Base-by-base conservation (phyloP, 1,140 invertebrate genomes). In the Periplaneta americana region DNA sequence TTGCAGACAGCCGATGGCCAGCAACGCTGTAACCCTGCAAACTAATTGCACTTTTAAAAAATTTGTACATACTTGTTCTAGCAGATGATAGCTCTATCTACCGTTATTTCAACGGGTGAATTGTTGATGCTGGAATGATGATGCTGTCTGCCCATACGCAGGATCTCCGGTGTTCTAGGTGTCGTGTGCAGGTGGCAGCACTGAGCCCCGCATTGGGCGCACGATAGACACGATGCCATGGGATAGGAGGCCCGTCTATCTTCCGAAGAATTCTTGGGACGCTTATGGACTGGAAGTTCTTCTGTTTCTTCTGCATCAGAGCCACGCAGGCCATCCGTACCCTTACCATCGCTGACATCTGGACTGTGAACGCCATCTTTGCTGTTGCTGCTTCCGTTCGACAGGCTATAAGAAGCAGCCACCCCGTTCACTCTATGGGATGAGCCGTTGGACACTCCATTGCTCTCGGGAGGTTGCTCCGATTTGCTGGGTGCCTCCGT, bases 171-270 rank as follows among this genome's bases (percentile, higher is more conserved):
- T 32, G 80, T 34, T 33, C 28, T 17, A 13, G 79, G 48, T 32
- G 79, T n/a, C 37, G 34, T 15, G 17, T 35, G 85, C 75, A 87
- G 81, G 80, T 87, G 87, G 34, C 87, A 84, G 82, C 87, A 88
- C 36, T 87, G 84, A 9, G 86, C 84, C 35, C 87, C 87, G 83
- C 87, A 88, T 82, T 88, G 87, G 48, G 86, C 84, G 85, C 87
- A 88, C 48, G 78, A 82, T 22, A 88, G 83, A 83, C 86, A 87
- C 4, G 80, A 35, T 18, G 9, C 39, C 8, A 80, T 28, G 31
- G 80, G 78, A 34, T 32, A 34, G 13, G 22, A 66, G 8, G 13
- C 8, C 28, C 75, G 35, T n/a, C 81, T 32, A 18, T 75, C 81
- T 57, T 77, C 81, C 18, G 31, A 28, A 35, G 34, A 81, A 75